Evolutionary conservation across 2,888 invertebrate genomes (phyloP).

Genomic region (Bombylius major): DNA sequence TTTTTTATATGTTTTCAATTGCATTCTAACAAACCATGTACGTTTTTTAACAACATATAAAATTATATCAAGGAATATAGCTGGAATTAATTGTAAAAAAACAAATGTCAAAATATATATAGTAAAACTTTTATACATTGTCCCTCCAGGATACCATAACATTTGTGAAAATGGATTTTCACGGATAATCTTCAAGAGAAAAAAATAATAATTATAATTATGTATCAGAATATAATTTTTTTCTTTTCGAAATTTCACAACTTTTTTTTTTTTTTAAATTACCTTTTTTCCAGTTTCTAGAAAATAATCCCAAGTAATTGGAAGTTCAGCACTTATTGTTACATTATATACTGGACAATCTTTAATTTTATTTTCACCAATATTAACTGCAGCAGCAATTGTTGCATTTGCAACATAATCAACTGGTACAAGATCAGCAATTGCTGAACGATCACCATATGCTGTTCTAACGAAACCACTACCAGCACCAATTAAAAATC

Average conservation of each 20-base stretch:
- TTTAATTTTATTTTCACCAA: conserved; percentile 32
- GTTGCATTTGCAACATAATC: conserved; percentile 41
- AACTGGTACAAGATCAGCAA: conserved; percentile 44
- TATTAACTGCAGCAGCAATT: conserved; percentile 32
- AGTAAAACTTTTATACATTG: conserved; percentile 26
- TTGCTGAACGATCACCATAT: conserved; percentile 34
- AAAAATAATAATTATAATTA: no score
- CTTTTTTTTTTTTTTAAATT: neutral
- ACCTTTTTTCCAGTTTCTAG: conserved; percentile 24
- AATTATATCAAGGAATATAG: conserved; percentile 40
- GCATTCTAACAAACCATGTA: conserved; percentile 3
- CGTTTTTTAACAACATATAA: conserved; percentile 23
- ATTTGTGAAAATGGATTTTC: conserved; percentile 38
- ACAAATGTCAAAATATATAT: conserved; percentile 38
- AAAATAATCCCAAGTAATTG: conserved; percentile 43
- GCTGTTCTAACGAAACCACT: conserved; percentile 41
- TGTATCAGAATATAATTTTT: neutral
- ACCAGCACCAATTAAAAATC: conserved; percentile 25
- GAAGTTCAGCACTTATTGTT: conserved; percentile 42
- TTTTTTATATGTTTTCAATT: conserved; percentile 4
- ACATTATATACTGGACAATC: conserved; percentile 41
- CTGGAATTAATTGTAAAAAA: conserved; percentile 43
- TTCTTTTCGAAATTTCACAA: neutral
- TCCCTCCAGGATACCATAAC: conserved; percentile 33
- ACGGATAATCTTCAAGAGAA: conserved; percentile 14